These are phyloP conservation scores for Sternotherus odoratus DNA, from an alignment of 2,797 vertebrate genomes.

Conservation along the genomic window DNA sequence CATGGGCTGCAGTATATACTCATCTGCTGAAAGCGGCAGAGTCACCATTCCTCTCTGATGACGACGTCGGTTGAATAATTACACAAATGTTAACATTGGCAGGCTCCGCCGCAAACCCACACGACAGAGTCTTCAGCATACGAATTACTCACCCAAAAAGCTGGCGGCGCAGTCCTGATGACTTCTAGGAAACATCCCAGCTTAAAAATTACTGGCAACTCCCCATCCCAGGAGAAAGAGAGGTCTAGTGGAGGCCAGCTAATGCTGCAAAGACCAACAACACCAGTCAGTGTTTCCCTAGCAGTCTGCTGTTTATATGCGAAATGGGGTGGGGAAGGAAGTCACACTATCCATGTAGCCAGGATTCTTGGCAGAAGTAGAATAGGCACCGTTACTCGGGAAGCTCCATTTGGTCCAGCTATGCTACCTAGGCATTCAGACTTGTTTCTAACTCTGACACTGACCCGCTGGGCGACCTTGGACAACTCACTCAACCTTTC, in stretches of 20 bases:
- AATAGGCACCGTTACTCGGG: rapidly evolving
- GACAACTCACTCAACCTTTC: neutral
- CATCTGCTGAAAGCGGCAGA: neutral
- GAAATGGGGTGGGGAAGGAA: neutral
- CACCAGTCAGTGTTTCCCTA: rapidly evolving
- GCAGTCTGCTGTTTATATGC: neutral
- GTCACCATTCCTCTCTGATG: slow-evolving; percentile 4
- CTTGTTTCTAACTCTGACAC: neutral
- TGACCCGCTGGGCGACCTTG: neutral
- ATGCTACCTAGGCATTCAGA: neutral
- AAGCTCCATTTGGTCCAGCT: rapidly evolving
- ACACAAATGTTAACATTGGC: neutral
- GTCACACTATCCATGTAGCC: rapidly evolving
- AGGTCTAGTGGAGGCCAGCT: neutral
- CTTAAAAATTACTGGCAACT: slow-evolving; percentile 10
- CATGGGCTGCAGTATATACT: neutral
- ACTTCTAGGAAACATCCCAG: slow-evolving; percentile 37
- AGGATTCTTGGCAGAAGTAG: rapidly evolving
- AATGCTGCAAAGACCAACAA: neutral
- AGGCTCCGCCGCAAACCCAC: slow-evolving; percentile 4
- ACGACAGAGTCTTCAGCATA: neutral
- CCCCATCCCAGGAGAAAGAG: neutral
- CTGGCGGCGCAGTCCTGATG: neutral
- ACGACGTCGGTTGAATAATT: neutral
- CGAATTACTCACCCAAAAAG: neutral